A percentile compares a stretch with the other conserved stretches of the same genome.
Conservation (phyloP, 2,888 invertebrate species). For the Scaptomyza parva region DNA sequence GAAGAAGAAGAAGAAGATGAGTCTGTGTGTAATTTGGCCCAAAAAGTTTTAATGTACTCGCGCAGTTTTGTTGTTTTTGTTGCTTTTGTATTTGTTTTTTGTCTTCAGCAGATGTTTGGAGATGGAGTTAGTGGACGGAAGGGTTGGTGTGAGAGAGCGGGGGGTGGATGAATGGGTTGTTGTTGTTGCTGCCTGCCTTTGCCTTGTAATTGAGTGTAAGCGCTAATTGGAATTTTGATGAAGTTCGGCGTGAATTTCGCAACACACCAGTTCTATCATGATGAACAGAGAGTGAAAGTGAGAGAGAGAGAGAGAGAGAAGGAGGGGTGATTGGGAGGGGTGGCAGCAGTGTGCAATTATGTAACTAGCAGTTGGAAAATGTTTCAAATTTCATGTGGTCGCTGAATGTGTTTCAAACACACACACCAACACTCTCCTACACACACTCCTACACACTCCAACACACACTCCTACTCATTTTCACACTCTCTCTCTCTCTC, state of each 20-base stretch:
- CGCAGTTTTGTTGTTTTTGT: conserved; percentile 53
- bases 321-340: too few relatives aligned
- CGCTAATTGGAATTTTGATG: conserved; percentile 78
- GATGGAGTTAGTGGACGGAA: conserved; percentile 19
- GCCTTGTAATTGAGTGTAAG: conserved; percentile 78
- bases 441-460: too few relatives aligned
- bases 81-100: conserved; percentile 52
- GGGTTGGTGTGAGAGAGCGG: too few relatives aligned
- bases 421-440: background rate
- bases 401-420: conserved; percentile 35
- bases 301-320: background rate
- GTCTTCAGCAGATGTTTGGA: conserved; percentile 23
- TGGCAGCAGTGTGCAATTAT: conserved; percentile 66
- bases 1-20: background rate
- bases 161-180: conserved; percentile 8
- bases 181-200: conserved; percentile 6
- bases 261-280: conserved; percentile 41
- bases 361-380: conserved; percentile 74
- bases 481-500: background rate
- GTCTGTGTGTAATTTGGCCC: conserved; percentile 50
- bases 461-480: too few relatives aligned
- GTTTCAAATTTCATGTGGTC: conserved; percentile 77
- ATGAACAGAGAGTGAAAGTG: background rate
- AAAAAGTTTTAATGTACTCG: conserved; percentile 75
- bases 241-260: conserved; percentile 75